Conservation (phyloP, 2,888 invertebrate genomes). For the Folsomia candida region DNA sequence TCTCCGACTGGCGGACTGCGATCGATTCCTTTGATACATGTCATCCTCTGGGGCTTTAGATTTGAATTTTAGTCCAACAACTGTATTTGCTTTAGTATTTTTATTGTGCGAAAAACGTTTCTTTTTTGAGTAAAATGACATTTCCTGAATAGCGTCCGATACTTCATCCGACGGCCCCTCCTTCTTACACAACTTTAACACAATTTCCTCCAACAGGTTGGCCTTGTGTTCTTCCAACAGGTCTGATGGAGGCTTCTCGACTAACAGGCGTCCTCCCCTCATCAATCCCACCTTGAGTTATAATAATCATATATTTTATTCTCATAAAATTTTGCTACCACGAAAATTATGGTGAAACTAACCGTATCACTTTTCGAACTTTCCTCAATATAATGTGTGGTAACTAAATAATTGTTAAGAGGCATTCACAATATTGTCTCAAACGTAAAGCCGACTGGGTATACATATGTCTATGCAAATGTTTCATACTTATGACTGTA, state of each 20-base stretch:
- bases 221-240: neutral
- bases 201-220: constrained; percentile 1
- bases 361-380: no score
- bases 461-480: no score
- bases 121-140: constrained; percentile 27
- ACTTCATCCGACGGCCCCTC: constrained; percentile 6
- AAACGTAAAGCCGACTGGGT: no score
- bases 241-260: neutral
- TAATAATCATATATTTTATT: no score
- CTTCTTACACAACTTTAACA: constrained; percentile 8
- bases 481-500: constrained; percentile 90
- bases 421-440: no score
- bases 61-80: constrained; percentile 29
- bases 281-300: no score
- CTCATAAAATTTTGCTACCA: no score
- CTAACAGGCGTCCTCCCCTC: neutral
- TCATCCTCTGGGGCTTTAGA: constrained; percentile 17
- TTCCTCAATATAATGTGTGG: no score
- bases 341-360: no score
- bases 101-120: neutral
- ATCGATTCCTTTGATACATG: neutral
- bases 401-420: no score
- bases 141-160: constrained; percentile 17
- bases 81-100: constrained; percentile 11
- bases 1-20: neutral